Evolutionary conservation across 2,797 vertebrate genomes (phyloP).

Genomic region (Rhyacichthys aspro): DNA sequence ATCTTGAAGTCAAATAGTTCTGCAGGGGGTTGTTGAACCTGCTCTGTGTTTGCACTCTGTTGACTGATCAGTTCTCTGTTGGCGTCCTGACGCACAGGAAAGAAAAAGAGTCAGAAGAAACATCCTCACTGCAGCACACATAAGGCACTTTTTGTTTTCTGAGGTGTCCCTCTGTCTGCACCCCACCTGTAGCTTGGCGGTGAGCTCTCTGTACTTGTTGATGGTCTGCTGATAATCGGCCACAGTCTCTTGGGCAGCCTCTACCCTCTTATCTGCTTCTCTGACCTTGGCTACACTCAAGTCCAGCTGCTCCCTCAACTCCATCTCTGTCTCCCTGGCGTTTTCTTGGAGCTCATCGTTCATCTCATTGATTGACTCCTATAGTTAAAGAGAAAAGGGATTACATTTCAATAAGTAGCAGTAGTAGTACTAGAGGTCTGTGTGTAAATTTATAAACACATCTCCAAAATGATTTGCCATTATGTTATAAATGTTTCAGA

Average conservation of each 20-base stretch:
- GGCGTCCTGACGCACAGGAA: slow-evolving; percentile 80
- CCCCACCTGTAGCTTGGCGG: slow-evolving; percentile 88
- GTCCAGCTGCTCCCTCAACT: slow-evolving; percentile 94
- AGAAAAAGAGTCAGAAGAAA: background rate
- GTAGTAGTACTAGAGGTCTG: too few relatives aligned
- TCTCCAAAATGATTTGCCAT: too few relatives aligned
- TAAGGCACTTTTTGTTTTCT: background rate
- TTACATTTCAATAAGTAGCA: too few relatives aligned
- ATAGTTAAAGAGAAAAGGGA: slow-evolving; percentile 33
- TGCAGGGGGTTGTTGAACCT: slow-evolving; percentile 88
- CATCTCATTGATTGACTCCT: slow-evolving; percentile 99
- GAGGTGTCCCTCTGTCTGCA: background rate
- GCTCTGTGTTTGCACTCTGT: slow-evolving; percentile 89
- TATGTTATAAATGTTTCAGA: too few relatives aligned
- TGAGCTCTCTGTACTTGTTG: slow-evolving; percentile 94
- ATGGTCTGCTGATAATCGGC: slow-evolving; percentile 97
- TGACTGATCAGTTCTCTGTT: slow-evolving; percentile 93
- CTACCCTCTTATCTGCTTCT: slow-evolving; percentile 91
- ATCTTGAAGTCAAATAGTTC: slow-evolving; percentile 99
- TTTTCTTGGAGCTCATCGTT: slow-evolving; percentile 99
- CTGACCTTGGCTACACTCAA: slow-evolving; percentile 85
- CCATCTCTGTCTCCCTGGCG: slow-evolving; percentile 94
- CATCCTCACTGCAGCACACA: background rate
- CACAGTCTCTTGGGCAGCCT: slow-evolving; percentile 94
- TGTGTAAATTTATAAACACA: too few relatives aligned